Evolutionary conservation across 2,797 vertebrate genomes (phyloP).

Genomic region (Uromys caudimaculatus): DNA sequence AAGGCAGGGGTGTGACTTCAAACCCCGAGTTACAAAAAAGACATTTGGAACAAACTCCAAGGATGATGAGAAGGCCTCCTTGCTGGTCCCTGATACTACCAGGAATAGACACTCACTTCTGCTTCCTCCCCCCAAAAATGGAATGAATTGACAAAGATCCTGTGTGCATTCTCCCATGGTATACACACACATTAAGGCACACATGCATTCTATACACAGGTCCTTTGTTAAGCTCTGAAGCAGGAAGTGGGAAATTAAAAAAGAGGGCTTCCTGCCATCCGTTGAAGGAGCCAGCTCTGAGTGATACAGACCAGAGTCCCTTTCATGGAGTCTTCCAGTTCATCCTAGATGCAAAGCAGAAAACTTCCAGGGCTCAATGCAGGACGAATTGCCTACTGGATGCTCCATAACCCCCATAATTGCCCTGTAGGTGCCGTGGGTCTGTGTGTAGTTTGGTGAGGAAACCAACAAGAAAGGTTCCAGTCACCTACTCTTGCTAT

Average conservation of each 20-base stretch:
- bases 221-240: conserved; percentile 62
- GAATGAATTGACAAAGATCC: conserved; percentile 53
- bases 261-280: conserved; percentile 60
- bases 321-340: conserved; percentile 53
- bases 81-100: background rate
- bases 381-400: conserved; percentile 11
- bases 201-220: conserved; percentile 56
- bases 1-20: conserved; percentile 26
- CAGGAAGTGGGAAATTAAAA: conserved; percentile 74
- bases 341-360: conserved; percentile 69
- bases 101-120: conserved; percentile 58
- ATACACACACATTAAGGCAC: background rate
- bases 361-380: conserved; percentile 37
- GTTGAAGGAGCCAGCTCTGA: conserved; percentile 20
- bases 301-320: conserved; percentile 70
- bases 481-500: background rate
- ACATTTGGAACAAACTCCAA: background rate
- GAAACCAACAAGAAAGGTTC: background rate
- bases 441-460: conserved; percentile 17
- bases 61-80: background rate
- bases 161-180: conserved; percentile 56
- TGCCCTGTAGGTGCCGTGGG: background rate
- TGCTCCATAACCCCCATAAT: conserved; percentile 22
- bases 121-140: conserved; percentile 41
- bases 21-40: conserved; percentile 10